Conservation (phyloP, 2,888 invertebrate genomes). For the Camptogramma bilineatum region DNA sequence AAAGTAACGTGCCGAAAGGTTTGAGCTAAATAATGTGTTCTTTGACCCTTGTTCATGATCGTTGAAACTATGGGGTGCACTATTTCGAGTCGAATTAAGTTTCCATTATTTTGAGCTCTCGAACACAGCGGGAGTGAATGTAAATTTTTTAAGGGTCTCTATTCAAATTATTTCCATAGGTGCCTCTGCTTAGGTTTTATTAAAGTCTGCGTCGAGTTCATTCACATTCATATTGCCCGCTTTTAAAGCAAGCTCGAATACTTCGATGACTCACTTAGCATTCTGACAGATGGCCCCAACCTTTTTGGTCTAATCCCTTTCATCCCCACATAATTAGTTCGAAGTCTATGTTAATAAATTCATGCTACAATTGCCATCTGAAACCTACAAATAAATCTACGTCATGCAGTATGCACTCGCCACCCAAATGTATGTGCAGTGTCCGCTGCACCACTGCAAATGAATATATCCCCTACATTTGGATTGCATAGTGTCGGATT, state of each 20-base stretch:
- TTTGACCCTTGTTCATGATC: conserved; percentile 79
- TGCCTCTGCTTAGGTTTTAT: neutral
- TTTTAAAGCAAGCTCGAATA: conserved; percentile 28
- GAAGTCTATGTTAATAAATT: conserved; percentile 73
- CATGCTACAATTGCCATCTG: conserved; percentile 73
- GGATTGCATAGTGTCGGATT: conserved; percentile 52
- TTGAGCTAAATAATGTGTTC: conserved; percentile 78
- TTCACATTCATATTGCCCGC: conserved; percentile 27
- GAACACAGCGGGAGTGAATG: conserved; percentile 59
- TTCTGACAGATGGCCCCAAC: conserved; percentile 65
- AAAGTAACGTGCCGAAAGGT: conserved; percentile 74
- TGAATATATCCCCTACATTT: conserved; percentile 51
- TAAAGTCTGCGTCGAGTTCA: conserved; percentile 31
- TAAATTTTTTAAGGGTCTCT: conserved; percentile 52
- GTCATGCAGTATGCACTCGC: conserved; percentile 75
- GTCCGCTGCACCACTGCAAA: conserved; percentile 39
- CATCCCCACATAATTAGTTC: conserved; percentile 74
- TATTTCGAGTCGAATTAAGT: conserved; percentile 76
- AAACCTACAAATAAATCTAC: conserved; percentile 81
- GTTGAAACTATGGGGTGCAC: conserved; percentile 73
- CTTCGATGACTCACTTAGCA: conserved; percentile 38
- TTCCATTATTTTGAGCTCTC: conserved; percentile 69
- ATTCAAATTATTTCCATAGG: conserved; percentile 39
- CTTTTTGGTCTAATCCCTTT: conserved; percentile 64
- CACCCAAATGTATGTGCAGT: conserved; percentile 61